Evolutionary conservation across 2,888 invertebrate genomes (phyloP).

Genomic region (Neoascia interrupta): DNA sequence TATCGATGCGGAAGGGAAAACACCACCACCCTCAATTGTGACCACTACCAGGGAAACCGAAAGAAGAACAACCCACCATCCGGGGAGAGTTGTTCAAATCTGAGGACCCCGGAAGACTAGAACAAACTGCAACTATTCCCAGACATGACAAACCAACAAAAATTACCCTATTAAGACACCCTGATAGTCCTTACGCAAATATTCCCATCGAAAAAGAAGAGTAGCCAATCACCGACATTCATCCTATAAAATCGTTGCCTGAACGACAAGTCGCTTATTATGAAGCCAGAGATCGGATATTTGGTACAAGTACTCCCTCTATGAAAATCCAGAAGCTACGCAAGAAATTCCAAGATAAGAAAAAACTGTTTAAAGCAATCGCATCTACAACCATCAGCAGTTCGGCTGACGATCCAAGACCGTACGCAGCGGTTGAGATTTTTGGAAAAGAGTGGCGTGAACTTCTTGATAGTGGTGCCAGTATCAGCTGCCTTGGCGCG

Average conservation of each 20-base stretch:
- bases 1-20: not conserved
- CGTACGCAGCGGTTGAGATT: not conserved
- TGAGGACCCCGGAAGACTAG: not conserved
- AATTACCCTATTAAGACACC: too few species aligned
- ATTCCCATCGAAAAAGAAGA: not conserved
- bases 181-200: not conserved
- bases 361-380: not conserved
- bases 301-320: not conserved
- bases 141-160: not conserved
- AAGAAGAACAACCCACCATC: too few species aligned
- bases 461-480: conserved; percentile 3
- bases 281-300: not conserved
- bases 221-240: not conserved
- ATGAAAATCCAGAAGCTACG: not conserved
- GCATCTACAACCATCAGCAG: not conserved
- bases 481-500: not conserved
- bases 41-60: not conserved
- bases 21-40: too few species aligned
- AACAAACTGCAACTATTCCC: not conserved
- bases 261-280: not conserved
- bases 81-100: not conserved
- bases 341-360: not conserved
- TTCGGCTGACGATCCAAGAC: conserved; percentile 3
- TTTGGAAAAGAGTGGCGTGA: not conserved
- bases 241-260: not conserved